phyloP scores from a whole-genome alignment of 92 coral and sea anemone species.

The Umimayanthus chanpuru region DNA sequence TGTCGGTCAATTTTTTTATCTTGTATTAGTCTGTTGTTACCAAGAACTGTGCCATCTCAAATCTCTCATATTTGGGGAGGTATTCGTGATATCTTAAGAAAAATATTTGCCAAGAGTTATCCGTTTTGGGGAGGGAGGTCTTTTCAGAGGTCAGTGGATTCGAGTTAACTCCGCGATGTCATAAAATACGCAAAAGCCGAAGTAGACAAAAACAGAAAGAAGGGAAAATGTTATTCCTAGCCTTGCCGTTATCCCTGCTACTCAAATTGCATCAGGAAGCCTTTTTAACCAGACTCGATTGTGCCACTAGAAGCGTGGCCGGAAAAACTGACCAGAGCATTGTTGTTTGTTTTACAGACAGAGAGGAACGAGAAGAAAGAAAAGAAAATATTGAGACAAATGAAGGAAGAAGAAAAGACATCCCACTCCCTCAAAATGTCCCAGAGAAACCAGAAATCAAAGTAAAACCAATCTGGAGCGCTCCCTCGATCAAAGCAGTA shows the following conservation, averaged over 20 bases:
- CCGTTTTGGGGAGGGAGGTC: neutral
- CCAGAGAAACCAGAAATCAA: constrained; percentile 37
- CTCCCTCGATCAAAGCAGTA: constrained; percentile 30
- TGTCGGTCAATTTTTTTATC: neutral
- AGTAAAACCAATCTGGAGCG: constrained; percentile 35
- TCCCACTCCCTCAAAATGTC: constrained; percentile 2
- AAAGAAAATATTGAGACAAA: constrained; percentile 54
- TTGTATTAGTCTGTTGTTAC: neutral
- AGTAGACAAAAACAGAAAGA: neutral
- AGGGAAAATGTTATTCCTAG: neutral
- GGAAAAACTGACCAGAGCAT: constrained; percentile 34
- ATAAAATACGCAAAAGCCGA: neutral
- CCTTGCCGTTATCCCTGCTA: neutral
- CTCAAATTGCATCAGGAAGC: constrained; percentile 5
- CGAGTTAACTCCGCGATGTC: neutral
- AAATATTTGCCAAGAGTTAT: constrained; percentile 19
- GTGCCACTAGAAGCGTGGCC: constrained; percentile 31
- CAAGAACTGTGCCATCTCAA: neutral
- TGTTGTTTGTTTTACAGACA: constrained; percentile 58
- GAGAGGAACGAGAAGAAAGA: constrained; percentile 57
- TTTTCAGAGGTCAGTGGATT: neutral
- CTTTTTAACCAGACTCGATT: constrained; percentile 20
- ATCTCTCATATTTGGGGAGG: neutral
- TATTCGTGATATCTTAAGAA: constrained; percentile 11
- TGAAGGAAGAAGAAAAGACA: constrained; percentile 19